Conservation (phyloP, 1,140 invertebrate genomes). For the Drosophila nasuta region DNA sequence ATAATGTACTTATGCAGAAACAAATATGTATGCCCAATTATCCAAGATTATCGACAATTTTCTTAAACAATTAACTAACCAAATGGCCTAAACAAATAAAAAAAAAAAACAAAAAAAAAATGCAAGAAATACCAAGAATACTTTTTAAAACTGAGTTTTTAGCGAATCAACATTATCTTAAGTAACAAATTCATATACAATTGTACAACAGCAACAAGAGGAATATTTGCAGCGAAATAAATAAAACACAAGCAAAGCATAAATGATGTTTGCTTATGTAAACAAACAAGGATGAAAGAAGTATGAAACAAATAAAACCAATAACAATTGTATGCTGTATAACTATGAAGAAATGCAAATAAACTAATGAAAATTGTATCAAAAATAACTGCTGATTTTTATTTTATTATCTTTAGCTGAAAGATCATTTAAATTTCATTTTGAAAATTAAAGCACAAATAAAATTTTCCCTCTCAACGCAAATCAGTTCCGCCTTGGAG, state of each 20-base stretch:
- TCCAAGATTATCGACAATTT: conserved; percentile 57
- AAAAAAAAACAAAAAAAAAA: background rate
- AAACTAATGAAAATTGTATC: conserved; percentile 71
- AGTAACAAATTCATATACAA: conserved; percentile 71
- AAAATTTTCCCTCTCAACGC: too few relatives aligned
- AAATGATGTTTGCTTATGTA: conserved; percentile 5
- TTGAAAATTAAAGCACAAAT: too few relatives aligned
- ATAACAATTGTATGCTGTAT: conserved; percentile 56
- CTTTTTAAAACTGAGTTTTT: conserved; percentile 75
- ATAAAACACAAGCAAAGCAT: conserved; percentile 6
- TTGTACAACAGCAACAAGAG: conserved; percentile 32
- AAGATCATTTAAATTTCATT: too few relatives aligned
- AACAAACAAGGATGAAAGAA: background rate
- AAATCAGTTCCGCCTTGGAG: too few relatives aligned
- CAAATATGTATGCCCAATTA: conserved; percentile 52
- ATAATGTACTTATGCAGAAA: conserved; percentile 40
- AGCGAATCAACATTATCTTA: conserved; percentile 74
- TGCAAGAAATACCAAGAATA: conserved; percentile 51
- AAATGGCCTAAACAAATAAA: conserved; percentile 43
- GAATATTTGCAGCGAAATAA: conserved; percentile 47
- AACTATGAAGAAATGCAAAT: conserved; percentile 63
- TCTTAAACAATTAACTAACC: conserved; percentile 49
- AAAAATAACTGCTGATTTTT: conserved; percentile 4
- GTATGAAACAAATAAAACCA: conserved; percentile 10
- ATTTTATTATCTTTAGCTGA: background rate